These are phyloP conservation scores for Chionodraco myersi DNA, from an alignment of 2,113 vertebrate species.

Conservation along the genomic window DNA sequence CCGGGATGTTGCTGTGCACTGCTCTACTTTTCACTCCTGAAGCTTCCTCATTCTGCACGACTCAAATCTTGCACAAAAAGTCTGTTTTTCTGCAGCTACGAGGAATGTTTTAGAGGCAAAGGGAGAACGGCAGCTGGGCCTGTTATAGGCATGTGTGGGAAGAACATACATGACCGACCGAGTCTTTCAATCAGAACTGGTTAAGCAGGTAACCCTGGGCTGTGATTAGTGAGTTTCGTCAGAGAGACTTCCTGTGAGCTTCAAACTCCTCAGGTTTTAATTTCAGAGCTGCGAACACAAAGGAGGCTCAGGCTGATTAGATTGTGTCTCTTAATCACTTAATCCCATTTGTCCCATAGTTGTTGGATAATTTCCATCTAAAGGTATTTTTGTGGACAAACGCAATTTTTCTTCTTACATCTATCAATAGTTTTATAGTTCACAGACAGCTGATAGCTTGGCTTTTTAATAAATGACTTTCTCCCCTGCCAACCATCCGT, in stretches of 20 bases:
- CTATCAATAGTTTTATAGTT: neutral
- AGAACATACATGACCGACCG: neutral
- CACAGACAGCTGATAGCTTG: neutral
- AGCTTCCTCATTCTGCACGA: neutral
- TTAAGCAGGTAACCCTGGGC: conserved; percentile 21
- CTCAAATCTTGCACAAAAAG: neutral
- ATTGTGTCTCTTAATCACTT: conserved; percentile 61
- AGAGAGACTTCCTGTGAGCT: neutral
- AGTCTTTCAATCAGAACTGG: conserved; percentile 18
- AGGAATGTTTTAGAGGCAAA: neutral
- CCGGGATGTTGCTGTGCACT: neutral
- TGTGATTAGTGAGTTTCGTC: neutral
- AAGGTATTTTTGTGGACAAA: neutral
- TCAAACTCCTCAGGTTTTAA: neutral
- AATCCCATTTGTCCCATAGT: conserved; percentile 62
- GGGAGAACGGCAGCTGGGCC: neutral
- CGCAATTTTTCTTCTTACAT: neutral
- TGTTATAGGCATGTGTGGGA: fast-evolving
- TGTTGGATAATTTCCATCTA: conserved; percentile 34
- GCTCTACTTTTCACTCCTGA: neutral
- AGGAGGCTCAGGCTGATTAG: conserved; percentile 44
- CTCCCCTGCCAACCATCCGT: neutral
- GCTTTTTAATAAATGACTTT: conserved; percentile 1
- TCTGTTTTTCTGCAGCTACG: neutral
- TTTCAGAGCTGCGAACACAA: conserved; percentile 24